Evolutionary conservation across 2,797 vertebrate genomes (phyloP), one percentile per base, ranked within the genome.

Genomic region (Fistularia tabacaria): DNA sequence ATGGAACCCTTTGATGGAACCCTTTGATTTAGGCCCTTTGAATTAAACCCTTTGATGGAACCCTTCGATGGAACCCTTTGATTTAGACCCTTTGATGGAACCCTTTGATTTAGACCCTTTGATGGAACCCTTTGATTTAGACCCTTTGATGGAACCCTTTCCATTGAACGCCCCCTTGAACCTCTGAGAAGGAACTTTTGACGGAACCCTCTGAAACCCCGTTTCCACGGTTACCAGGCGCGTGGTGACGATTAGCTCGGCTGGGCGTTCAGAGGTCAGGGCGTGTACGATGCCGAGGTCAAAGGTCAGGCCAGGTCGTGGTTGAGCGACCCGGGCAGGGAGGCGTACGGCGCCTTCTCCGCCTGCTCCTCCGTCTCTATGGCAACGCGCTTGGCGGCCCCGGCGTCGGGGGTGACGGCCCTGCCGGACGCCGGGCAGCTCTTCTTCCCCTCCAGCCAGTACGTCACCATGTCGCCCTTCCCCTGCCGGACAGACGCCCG

Each of bases 401-500:
- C 77, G 51, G 25, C 0, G 14, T 64, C 71, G 0, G 37, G 6
- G 51, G 10, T 1, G n/a, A n/a, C n/a, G n/a, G n/a, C n/a, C n/a
- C n/a, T n/a, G n/a, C 84, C 88, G 51, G 57, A 55, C n/a, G 40
- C 55, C 56, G 58, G 53, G 47, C 57, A 39, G 3, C 51, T 52
- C 66, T 87, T 87, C 66, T 92, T 94, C n/a, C 89, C 90, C 75
- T 92, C 88, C 65, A 93, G 72, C 91, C 92, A 94, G 63, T 93
- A 92, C 0, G 92, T 94, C 54, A 93, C 85, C 93, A 93, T 93
- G 73, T 94, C 89, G 4, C 93, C 91, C 83, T 94, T 95, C 0
- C 92, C 92, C 93, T 92, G 73, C 25, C 2, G 9, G 12, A 39
- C 14, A 48, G 6, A 10, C 14, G 36, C 38, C 49, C 48, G 49